Evolutionary conservation across 2,113 vertebrate species (phyloP).

Genomic region (Girardinichthys multiradiatus): DNA sequence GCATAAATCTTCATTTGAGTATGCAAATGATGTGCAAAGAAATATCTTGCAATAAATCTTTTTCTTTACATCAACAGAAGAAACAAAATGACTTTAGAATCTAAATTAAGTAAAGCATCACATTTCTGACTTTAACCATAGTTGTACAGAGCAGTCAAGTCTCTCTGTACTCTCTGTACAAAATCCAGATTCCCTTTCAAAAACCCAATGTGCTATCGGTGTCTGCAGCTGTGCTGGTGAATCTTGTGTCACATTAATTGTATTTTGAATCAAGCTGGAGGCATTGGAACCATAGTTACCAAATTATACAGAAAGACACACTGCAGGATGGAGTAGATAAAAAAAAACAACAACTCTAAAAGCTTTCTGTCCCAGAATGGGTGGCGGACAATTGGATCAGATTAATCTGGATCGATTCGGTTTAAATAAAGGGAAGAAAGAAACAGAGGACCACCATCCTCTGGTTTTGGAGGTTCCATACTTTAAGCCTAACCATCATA

Average conservation of each 20-base stretch:
- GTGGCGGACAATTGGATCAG: slow-evolving; percentile 28
- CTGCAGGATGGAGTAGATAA: slow-evolving; percentile 17
- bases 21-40: background rate
- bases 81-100: background rate
- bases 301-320: slow-evolving; percentile 39
- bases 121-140: background rate
- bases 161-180: slow-evolving; percentile 2
- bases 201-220: slow-evolving; percentile 39
- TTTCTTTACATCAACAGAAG: background rate
- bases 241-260: slow-evolving; percentile 36
- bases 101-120: background rate
- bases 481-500: no score
- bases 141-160: background rate
- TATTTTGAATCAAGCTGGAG: slow-evolving; percentile 43
- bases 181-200: slow-evolving; percentile 9
- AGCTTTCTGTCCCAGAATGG: slow-evolving; percentile 56
- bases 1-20: no score
- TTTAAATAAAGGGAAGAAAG: background rate
- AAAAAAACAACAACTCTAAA: slow-evolving; percentile 38
- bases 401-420: slow-evolving; percentile 58
- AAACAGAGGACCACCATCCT: background rate
- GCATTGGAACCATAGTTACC: slow-evolving; percentile 53
- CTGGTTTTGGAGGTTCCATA: no score
- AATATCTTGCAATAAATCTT: background rate
- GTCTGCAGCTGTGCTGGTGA: slow-evolving; percentile 56